phyloP scores from a whole-genome alignment of 2,113 vertebrate species.

The Isurus oxyrinchus region DNA sequence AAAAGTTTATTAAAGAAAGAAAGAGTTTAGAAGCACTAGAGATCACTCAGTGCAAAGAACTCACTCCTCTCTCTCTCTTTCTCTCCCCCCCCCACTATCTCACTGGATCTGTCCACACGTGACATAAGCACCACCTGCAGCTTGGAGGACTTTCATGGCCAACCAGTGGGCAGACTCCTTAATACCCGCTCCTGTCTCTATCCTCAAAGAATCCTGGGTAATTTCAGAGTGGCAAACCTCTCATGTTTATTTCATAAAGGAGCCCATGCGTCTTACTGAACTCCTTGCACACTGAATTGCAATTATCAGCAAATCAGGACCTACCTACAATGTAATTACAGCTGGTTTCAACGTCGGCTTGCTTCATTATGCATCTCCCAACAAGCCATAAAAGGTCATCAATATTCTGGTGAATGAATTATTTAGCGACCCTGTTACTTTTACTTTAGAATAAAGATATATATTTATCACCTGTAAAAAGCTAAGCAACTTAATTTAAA shows the following conservation, averaged over 20 bases:
- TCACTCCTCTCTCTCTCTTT: not conserved
- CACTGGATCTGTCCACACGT: slow-evolving; percentile 23
- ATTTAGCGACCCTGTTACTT: not conserved
- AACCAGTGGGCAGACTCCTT: slow-evolving; percentile 30
- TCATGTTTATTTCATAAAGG: slow-evolving; percentile 29
- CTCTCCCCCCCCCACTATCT: not conserved
- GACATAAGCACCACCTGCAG: slow-evolving; percentile 37
- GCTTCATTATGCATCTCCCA: not conserved
- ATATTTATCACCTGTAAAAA: not conserved
- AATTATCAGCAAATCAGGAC: slow-evolving; percentile 17
- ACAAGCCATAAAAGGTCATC: not conserved
- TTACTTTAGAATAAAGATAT: not conserved
- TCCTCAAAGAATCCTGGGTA: not conserved
- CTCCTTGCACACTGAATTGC: not conserved
- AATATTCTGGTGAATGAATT: not conserved
- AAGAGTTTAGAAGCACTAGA: slow-evolving; percentile 16
- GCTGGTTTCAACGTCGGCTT: not conserved
- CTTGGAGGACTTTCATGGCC: slow-evolving; percentile 25
- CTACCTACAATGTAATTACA: not conserved
- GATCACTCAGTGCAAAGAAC: not conserved
- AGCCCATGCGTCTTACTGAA: not conserved
- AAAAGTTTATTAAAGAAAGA: slow-evolving; percentile 5
- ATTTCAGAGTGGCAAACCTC: slow-evolving; percentile 32
- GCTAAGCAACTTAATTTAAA: not conserved
- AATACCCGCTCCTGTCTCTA: slow-evolving; percentile 19